Base-by-base conservation (phyloP, 2,797 vertebrate species). In the Cottoperca gobio region DNA sequence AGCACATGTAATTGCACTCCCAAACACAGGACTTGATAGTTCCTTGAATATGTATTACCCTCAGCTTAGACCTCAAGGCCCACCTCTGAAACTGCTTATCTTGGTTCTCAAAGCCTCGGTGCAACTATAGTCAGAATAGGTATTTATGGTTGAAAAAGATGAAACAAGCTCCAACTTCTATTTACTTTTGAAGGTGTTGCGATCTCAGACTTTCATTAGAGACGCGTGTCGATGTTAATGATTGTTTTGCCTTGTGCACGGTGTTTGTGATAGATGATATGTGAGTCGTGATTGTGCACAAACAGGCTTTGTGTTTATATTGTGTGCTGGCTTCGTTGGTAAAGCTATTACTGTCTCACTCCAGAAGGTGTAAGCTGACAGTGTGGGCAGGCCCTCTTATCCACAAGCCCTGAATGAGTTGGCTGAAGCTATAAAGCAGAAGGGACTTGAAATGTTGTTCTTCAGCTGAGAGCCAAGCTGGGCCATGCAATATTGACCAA, bases 311-410 rank as follows among this genome's bases (percentile, higher is more conserved):
- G 82, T 86, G 83, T 88, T 83, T 70, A 66, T 73, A 62, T 72
- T 78, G 78, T 81, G 77, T 7, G 6, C 64, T 42, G 70, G 76
- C 76, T 69, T 80, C 62, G 79, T 76, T 78, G 79, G 52, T 75
- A 21, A 80, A 63, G 85, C 82, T 82, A 76, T 77, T 76, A 73
- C 81, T 75, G 79, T 84, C 80, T 87, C 72, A 63, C 78, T 90
- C 74, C 87, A 89, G 87, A 86, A 92, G 86, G 88, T 91, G 87
- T 79, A 69, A 85, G 79, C 74, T 86, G 77, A 84, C 87, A 75
- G 86, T 83, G 89, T 84, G 85, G 88, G 85, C 75, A 55, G 85
- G 66, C 33, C 78, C 78, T 77, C 62, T 70, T 26, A 74, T 78
- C 67, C 81, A 59, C 61, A 76, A n/a, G 71, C 76, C 72, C 70